Evolutionary conservation across 2,888 invertebrate genomes (phyloP), one percentile per base, ranked within the genome.

Genomic region (Argynnis bischoffii): DNA sequence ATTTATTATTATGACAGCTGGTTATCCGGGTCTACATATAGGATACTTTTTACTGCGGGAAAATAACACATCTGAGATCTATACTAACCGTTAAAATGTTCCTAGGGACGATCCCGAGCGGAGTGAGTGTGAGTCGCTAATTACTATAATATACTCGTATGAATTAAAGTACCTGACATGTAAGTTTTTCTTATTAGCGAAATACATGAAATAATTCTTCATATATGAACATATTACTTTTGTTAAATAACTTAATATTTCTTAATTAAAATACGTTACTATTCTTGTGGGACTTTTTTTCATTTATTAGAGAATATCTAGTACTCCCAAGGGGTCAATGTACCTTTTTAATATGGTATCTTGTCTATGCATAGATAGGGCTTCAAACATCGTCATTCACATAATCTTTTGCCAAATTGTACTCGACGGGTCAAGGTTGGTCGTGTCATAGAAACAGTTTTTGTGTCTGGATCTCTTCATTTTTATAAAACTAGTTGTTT

Each of bases 371-470:
- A 59, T 50, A 53, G 48, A 48, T 66, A 66, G 59, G 69, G 69
- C 66, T 69, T 69, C 69, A 31, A 53, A 35, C 46, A 6, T 1
- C 63, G 66, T 69, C 57, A 57, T 61, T 65, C 46, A 26, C 47
- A 71, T 72, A 73, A 75, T 77, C 76, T 72, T 74, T 77, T 80
- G 81, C 79, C 83, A 82, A 81, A 77, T 77, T 72, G 63, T 63
- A 54, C 21, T 65, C 53, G 59, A 35, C 21, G 66, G 77, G 85
- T 86, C 86, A 86, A 82, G 86, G 86, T 68, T 79, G 80, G 77
- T 48, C 78, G 78, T 75, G 72, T 78, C 78, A 76, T 66, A 69
- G 11, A 50, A 51, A 16, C 31, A 16, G 16, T 51, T 11, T 41
- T 41, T 41, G 35, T 8, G 35, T 8, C 35, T 41, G 13, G 16